Evolutionary conservation across 2,113 vertebrate genomes (phyloP).

Genomic region (Ahaetulla prasina): DNA sequence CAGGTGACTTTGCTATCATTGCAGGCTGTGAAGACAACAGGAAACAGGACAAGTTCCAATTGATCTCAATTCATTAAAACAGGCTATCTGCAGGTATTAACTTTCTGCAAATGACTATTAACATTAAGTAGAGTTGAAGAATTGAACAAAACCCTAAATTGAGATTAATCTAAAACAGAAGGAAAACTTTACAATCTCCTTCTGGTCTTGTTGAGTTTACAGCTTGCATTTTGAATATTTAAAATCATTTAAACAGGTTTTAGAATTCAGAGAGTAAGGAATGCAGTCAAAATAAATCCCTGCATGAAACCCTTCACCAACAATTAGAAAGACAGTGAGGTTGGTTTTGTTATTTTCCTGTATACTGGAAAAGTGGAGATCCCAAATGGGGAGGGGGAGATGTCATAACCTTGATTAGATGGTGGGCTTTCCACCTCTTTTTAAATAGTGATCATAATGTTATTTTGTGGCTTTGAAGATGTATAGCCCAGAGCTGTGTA

Average conservation of each 20-base stretch:
- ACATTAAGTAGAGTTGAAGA: not conserved
- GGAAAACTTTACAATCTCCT: not conserved
- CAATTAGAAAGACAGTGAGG: not conserved
- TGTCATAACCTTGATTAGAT: not conserved
- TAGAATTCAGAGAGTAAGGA: not conserved
- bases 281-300: not conserved
- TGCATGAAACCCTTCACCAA: not conserved
- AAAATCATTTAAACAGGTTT: not conserved
- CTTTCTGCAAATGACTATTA: not conserved
- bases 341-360: not conserved
- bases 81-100: not conserved
- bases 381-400: not conserved
- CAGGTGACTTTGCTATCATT: not conserved
- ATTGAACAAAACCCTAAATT: not conserved
- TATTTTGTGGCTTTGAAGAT: not conserved
- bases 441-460: not conserved
- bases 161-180: not conserved
- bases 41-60: not conserved
- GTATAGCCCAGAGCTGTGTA: not conserved
- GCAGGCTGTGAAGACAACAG: not conserved
- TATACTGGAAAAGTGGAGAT: not conserved
- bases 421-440: not conserved
- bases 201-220: not conserved
- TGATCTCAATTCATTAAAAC: not conserved
- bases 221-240: not conserved